Conservation (phyloP, 2,113 vertebrate genomes). For the Climacteris rufus region DNA sequence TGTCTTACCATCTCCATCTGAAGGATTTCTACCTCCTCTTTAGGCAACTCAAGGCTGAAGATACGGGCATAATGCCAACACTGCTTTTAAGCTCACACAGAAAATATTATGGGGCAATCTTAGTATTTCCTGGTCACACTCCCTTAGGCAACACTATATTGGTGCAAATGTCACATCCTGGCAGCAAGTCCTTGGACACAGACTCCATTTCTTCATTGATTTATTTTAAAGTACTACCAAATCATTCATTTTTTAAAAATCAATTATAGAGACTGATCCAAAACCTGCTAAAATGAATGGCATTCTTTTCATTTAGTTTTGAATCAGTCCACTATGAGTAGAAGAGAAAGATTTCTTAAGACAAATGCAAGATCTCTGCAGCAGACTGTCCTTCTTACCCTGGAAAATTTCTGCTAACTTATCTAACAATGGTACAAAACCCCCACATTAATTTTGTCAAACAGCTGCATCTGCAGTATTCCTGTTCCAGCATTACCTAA, state of each 20-base stretch:
- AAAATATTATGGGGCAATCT: slow-evolving; percentile 39
- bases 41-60: background rate
- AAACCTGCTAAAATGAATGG: background rate
- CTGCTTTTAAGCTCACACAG: slow-evolving; percentile 35
- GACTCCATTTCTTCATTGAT: background rate
- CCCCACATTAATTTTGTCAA: background rate
- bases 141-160: background rate
- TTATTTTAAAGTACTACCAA: slow-evolving; percentile 22
- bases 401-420: background rate
- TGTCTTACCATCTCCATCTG: background rate
- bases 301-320: background rate
- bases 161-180: slow-evolving; percentile 23
- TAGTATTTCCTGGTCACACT: slow-evolving; percentile 35
- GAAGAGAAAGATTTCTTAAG: background rate
- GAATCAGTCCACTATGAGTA: background rate
- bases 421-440: background rate
- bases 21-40: background rate
- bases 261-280: background rate
- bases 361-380: background rate
- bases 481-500: background rate
- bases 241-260: background rate
- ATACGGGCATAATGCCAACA: background rate
- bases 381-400: background rate
- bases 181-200: background rate
- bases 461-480: background rate